Conservation (phyloP, 2,797 vertebrate species). For the Coregonus sp. region DNA sequence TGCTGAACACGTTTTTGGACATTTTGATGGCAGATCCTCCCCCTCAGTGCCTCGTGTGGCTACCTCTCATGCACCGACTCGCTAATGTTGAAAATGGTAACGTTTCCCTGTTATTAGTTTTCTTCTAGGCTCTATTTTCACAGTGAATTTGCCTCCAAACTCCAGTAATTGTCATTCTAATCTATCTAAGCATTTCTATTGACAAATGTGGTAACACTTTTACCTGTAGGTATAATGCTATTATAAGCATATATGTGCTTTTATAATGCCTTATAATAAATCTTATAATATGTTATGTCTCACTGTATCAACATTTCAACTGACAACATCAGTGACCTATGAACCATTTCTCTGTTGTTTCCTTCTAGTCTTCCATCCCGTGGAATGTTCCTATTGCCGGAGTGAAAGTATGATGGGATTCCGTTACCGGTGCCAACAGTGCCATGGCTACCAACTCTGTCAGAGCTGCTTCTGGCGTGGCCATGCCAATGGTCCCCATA, state of each 20-base stretch:
- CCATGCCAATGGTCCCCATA: constrained; percentile 91
- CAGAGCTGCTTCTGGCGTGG: constrained; percentile 98
- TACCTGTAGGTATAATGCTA: background rate
- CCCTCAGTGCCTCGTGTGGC: constrained; percentile 98
- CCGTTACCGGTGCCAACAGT: constrained; percentile 98
- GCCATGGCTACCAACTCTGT: constrained; percentile 98
- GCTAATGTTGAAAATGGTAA: constrained; percentile 97
- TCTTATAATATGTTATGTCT: background rate
- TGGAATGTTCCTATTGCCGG: constrained; percentile 96
- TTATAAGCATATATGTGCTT: background rate
- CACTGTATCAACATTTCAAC: background rate
- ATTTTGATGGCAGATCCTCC: constrained; percentile 96
- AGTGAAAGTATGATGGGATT: constrained; percentile 99
- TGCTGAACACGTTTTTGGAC: constrained; percentile 94
- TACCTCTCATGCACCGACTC: constrained; percentile 96
- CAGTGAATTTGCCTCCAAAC: background rate
- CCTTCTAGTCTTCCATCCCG: constrained; percentile 92
- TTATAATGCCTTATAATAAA: background rate
- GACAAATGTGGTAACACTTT: background rate
- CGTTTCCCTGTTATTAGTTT: background rate
- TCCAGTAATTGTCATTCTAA: background rate
- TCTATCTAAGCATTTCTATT: background rate
- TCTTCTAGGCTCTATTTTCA: background rate
- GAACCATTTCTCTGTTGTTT: constrained; percentile 8
- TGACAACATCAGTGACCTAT: too few relatives aligned